Conservation (phyloP, 2,888 invertebrate genomes). For the Argynnis bischoffii region DNA sequence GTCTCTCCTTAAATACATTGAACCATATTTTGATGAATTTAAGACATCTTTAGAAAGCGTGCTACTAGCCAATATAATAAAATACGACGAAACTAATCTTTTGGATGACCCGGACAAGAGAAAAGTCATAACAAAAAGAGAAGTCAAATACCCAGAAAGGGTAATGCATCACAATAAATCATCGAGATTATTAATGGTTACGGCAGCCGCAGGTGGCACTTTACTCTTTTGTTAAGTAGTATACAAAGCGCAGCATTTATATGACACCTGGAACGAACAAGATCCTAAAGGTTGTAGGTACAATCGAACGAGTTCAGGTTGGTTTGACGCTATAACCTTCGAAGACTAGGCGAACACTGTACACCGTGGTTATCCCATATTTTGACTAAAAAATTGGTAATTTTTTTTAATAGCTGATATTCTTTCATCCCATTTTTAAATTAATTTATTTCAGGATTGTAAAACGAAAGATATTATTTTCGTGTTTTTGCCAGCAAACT, state of each 20-base stretch:
- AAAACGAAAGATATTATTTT: no score
- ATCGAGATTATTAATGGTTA: constrained; percentile 40
- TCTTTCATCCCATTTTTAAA: no score
- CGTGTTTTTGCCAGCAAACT: no score
- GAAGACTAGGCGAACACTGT: constrained; percentile 39
- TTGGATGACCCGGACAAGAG: constrained; percentile 36
- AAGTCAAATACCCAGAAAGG: constrained; percentile 41
- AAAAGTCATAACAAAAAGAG: constrained; percentile 37
- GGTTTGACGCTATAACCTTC: constrained; percentile 39
- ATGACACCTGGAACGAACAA: constrained; percentile 37
- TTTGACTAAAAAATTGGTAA: no score
- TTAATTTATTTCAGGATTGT: no score
- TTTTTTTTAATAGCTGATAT: no score
- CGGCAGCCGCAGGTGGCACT: constrained; percentile 36
- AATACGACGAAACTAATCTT: constrained; percentile 35
- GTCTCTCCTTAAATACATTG: constrained; percentile 39
- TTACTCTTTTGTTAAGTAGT: constrained; percentile 39
- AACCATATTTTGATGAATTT: constrained; percentile 38
- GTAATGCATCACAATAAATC: constrained; percentile 38
- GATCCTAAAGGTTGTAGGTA: constrained; percentile 40
- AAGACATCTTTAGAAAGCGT: background rate
- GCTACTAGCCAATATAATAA: background rate
- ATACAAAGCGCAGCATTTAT: constrained; percentile 40
- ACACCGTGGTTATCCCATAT: constrained; percentile 15
- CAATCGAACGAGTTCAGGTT: constrained; percentile 37